Percentiles rank a stretch among this genome's conserved stretches.
Evolutionary conservation across 2,113 vertebrate species (phyloP).

Genomic region (Sander lucioperca): DNA sequence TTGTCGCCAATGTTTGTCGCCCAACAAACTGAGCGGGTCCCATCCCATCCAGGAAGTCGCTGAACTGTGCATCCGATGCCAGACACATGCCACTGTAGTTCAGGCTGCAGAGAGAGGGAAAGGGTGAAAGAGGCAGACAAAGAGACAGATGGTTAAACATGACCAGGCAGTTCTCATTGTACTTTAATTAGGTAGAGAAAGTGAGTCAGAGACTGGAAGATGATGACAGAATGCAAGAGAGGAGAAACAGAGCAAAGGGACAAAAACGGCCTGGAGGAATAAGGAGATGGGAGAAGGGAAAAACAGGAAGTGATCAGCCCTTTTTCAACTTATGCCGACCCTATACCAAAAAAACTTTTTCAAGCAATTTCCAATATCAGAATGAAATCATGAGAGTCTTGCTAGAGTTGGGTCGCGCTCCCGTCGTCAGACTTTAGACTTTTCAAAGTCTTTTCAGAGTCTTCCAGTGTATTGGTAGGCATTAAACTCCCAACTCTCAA

Average conservation of each 20-base stretch:
- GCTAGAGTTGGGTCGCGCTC: neutral
- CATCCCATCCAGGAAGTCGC: constrained; percentile 98
- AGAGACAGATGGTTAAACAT: constrained; percentile 15
- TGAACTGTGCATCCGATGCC: constrained; percentile 95
- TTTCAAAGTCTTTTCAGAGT: too few relatives aligned
- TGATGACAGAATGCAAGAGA: constrained; percentile 17
- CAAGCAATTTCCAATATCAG: too few relatives aligned
- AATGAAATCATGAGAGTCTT: too few relatives aligned
- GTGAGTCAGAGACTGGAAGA: constrained; percentile 20
- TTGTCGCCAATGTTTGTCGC: constrained; percentile 97
- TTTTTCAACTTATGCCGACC: neutral
- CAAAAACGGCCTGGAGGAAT: constrained; percentile 18
- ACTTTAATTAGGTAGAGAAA: neutral
- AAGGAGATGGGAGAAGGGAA: neutral
- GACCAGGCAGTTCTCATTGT: neutral
- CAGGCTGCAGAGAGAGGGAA: constrained; percentile 84
- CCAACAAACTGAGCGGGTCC: constrained; percentile 98
- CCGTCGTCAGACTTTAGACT: too few relatives aligned
- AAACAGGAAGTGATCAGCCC: neutral
- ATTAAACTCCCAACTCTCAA: neutral
- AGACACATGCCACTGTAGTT: constrained; percentile 98
- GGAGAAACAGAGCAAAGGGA: neutral
- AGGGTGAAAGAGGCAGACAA: neutral
- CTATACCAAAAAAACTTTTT: too few relatives aligned
- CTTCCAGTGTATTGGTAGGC: too few relatives aligned